Evolutionary conservation across 2,113 vertebrate genomes (phyloP).

Genomic region (Sinocyclocheilus anshuiensis): DNA sequence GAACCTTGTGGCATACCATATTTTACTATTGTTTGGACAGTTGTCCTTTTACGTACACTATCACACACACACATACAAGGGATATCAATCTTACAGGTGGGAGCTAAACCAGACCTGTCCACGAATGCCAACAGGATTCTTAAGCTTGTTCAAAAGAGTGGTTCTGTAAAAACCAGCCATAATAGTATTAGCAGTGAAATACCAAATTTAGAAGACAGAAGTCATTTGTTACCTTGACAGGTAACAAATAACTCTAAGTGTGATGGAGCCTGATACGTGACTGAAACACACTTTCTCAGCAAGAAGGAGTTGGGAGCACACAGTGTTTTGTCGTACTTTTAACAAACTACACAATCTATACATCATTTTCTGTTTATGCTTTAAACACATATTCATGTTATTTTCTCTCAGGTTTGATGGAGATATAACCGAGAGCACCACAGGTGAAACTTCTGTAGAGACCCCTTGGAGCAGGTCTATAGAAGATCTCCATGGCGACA

Average conservation of each 20-base stretch:
- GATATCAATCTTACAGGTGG: neutral
- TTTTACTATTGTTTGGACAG: neutral
- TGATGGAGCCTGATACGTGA: neutral
- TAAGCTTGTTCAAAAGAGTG: neutral
- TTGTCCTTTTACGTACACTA: neutral
- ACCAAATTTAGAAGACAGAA: neutral
- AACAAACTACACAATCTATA: neutral
- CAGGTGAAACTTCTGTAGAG: conserved; percentile 87
- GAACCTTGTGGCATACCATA: neutral
- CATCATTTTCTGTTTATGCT: neutral
- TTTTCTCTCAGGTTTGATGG: conserved; percentile 85
- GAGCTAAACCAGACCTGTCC: neutral
- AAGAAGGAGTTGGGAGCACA: no score
- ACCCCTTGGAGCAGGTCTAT: conserved; percentile 96
- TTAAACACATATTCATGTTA: neutral
- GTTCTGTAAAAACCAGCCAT: neutral
- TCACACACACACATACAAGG: neutral
- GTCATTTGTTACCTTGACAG: neutral
- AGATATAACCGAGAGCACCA: conserved; percentile 83
- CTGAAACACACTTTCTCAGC: neutral
- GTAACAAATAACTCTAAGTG: conserved; percentile 1
- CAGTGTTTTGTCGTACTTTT: neutral
- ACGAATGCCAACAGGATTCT: neutral
- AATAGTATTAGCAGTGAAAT: neutral
- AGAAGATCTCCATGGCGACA: conserved; percentile 93